phyloP scores from a whole-genome alignment of 2,797 vertebrate genomes.

The Varecia variegata region DNA sequence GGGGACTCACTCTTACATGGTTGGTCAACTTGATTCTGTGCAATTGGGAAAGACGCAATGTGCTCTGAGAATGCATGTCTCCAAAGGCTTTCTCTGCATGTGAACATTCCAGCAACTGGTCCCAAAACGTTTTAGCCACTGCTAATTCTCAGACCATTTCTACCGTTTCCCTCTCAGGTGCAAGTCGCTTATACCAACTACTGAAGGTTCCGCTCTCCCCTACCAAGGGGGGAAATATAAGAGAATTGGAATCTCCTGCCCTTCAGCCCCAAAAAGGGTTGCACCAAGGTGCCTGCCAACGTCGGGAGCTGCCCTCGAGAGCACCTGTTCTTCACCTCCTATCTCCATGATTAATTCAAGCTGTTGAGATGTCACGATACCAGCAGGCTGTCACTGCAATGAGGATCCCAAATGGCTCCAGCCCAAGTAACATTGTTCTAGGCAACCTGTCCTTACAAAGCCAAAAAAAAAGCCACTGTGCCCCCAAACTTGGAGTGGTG shows the following conservation, averaged over 20 bases:
- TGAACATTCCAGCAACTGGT: conserved; percentile 20
- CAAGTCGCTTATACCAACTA: conserved; percentile 6
- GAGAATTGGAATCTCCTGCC: conserved; percentile 23
- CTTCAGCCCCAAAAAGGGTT: neutral
- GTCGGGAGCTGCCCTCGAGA: conserved; percentile 34
- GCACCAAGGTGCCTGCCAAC: conserved; percentile 49
- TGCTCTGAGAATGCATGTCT: neutral
- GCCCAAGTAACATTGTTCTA: conserved; percentile 67
- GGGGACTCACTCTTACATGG: neutral
- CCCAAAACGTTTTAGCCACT: conserved; percentile 13
- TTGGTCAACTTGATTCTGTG: neutral
- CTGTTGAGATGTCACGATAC: conserved; percentile 67
- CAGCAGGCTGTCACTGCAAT: conserved; percentile 10
- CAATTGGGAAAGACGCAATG: neutral
- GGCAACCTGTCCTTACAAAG: conserved; percentile 65
- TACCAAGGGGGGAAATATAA: neutral
- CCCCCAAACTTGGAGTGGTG: conserved; percentile 48
- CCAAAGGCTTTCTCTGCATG: neutral
- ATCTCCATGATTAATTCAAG: conserved; percentile 27
- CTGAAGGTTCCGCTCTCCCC: neutral
- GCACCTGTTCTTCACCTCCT: conserved; percentile 36
- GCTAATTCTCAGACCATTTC: conserved; percentile 19
- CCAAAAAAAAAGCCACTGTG: conserved; percentile 13
- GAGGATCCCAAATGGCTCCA: conserved; percentile 62
- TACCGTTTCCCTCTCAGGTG: conserved; percentile 17